phyloP scores from a whole-genome alignment of 2,888 invertebrate species.

The Campoplex capitator region DNA sequence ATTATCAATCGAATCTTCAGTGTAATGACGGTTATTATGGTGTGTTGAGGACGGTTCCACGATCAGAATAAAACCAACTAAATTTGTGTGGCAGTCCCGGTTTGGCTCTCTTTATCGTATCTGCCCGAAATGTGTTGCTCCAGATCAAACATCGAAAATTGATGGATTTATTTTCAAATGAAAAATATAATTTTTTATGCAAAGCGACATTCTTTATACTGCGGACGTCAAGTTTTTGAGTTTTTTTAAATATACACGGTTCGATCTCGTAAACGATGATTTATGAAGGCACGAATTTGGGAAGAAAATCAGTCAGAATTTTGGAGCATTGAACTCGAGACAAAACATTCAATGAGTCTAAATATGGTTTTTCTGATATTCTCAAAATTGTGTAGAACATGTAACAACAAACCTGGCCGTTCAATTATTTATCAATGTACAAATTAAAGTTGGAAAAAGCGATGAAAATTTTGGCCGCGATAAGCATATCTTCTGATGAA shows the following conservation, averaged over 20 bases:
- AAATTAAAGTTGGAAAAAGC: too few species aligned
- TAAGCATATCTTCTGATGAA: too few species aligned
- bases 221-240: too few species aligned
- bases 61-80: too few species aligned
- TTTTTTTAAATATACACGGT: not conserved
- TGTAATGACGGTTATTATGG: too few species aligned
- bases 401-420: not conserved
- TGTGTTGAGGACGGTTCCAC: too few species aligned
- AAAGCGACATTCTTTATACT: not conserved
- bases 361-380: not conserved
- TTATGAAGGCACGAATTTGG: not conserved
- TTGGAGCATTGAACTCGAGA: not conserved
- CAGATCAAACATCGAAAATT: too few species aligned
- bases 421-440: not conserved
- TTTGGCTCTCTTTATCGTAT: too few species aligned
- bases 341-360: not conserved
- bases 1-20: too few species aligned
- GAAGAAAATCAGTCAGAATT: not conserved
- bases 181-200: not conserved
- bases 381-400: not conserved
- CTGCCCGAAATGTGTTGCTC: too few species aligned
- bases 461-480: too few species aligned
- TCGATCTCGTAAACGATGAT: not conserved
- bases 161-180: not conserved
- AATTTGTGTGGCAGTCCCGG: too few species aligned